These are phyloP conservation scores for Paracanthobrama guichenoti DNA, from an alignment of 2,113 vertebrate species.

Conservation along the genomic window DNA sequence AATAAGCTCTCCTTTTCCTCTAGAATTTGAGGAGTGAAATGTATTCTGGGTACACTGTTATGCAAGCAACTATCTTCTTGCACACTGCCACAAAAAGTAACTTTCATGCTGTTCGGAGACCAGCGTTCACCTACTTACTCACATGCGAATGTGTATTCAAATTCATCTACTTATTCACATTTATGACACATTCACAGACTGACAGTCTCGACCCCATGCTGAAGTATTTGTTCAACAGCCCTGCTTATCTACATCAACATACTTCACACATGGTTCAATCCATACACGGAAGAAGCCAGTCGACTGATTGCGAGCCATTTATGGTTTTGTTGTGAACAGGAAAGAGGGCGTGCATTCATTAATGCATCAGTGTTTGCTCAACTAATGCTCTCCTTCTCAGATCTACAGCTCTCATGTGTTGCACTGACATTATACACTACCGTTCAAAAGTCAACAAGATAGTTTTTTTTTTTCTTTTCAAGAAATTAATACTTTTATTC, in stretches of 20 bases:
- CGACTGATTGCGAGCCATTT: slow-evolving; percentile 36
- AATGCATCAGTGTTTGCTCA: neutral
- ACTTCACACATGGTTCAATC: slow-evolving; percentile 30
- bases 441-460: neutral
- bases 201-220: neutral
- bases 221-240: slow-evolving; percentile 40
- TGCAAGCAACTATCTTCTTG: neutral
- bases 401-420: neutral
- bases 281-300: slow-evolving; percentile 37
- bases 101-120: neutral
- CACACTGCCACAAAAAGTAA: neutral
- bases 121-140: neutral
- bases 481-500: neutral
- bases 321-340: slow-evolving; percentile 38
- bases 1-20: neutral
- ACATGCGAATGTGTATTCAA: neutral
- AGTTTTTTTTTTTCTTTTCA: neutral
- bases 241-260: slow-evolving; percentile 28
- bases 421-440: neutral
- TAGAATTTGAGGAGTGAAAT: neutral
- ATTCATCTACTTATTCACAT: neutral
- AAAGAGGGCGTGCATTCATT: neutral
- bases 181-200: slow-evolving; percentile 7
- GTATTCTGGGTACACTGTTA: neutral
- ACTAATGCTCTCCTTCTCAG: neutral